Percentiles rank a stretch among this genome's conserved stretches.
These are phyloP conservation scores for Antedon bifida DNA, from an alignment of 35 echinoderm and acorn worm genomes.

Conservation along the genomic window DNA sequence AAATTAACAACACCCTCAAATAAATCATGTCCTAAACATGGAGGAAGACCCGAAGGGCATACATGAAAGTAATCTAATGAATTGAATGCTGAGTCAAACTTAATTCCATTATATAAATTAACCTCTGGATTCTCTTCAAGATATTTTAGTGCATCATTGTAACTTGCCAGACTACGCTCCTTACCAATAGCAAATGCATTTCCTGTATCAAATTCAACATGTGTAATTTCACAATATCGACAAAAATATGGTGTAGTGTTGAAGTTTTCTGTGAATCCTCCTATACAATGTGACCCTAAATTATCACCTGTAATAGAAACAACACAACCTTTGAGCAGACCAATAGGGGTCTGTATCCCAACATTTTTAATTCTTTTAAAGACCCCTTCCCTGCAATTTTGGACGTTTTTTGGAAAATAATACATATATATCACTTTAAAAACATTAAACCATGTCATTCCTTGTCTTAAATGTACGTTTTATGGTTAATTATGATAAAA, in stretches of 20 bases:
- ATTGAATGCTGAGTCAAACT: slow-evolving; percentile 45
- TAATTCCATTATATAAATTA: slow-evolving; percentile 16
- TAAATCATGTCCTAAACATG: slow-evolving; percentile 57
- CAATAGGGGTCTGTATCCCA: slow-evolving; percentile 15
- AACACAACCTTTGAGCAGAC: background rate
- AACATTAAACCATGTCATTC: too few relatives aligned
- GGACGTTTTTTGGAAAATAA: too few relatives aligned
- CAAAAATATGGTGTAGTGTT: background rate
- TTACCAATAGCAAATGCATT: background rate
- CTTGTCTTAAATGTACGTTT: too few relatives aligned
- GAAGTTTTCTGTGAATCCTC: slow-evolving; percentile 24
- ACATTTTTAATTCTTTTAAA: slow-evolving; percentile 5
- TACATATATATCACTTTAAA: too few relatives aligned
- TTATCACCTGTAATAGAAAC: slow-evolving; percentile 18
- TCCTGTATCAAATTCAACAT: too few relatives aligned
- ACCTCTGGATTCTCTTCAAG: background rate
- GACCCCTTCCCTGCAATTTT: too few relatives aligned
- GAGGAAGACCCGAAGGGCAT: slow-evolving; percentile 38
- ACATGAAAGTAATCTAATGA: slow-evolving; percentile 52
- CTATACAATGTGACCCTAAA: slow-evolving; percentile 23
- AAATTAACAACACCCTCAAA: slow-evolving; percentile 55
- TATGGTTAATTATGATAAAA: too few relatives aligned
- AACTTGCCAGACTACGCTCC: background rate
- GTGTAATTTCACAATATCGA: too few relatives aligned
- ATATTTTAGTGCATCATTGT: slow-evolving; percentile 1